Percentiles rank a stretch among this genome's conserved stretches.
Conservation (phyloP, 2,888 invertebrate species). For the Rotaria socialis region DNA sequence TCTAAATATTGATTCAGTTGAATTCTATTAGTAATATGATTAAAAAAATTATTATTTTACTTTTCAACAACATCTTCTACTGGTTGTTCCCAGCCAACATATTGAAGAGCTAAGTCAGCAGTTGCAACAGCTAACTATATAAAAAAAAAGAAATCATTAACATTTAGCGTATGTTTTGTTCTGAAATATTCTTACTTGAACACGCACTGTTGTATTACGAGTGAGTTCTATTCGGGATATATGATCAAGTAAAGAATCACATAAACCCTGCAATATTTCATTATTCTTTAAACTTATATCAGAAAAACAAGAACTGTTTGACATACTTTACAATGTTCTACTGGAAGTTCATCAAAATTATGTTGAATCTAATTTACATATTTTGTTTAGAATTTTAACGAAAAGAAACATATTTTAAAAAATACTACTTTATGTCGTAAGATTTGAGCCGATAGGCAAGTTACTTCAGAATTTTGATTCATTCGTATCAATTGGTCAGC, state of each 20-base stretch:
- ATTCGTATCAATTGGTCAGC: constrained; percentile 85
- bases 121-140: constrained; percentile 16
- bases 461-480: constrained; percentile 80
- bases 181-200: neutral
- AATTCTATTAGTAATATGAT: neutral
- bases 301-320: neutral
- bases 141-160: neutral
- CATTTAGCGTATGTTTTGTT: no score
- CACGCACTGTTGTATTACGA: neutral
- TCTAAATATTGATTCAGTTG: neutral
- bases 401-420: neutral
- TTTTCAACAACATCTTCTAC: constrained; percentile 32
- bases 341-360: constrained; percentile 25
- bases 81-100: constrained; percentile 30
- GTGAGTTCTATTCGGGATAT: neutral
- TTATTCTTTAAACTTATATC: neutral
- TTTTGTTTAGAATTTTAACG: neutral
- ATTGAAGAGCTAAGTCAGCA: constrained; percentile 33
- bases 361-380: neutral
- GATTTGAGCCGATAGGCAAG: constrained; percentile 96
- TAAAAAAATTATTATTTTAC: neutral
- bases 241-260: constrained; percentile 35
- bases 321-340: constrained; percentile 36
- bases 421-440: constrained; percentile 73
- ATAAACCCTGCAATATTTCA: neutral